Conservation (phyloP, 2,113 vertebrate species). For the Ptilorrhoa leucosticta region DNA sequence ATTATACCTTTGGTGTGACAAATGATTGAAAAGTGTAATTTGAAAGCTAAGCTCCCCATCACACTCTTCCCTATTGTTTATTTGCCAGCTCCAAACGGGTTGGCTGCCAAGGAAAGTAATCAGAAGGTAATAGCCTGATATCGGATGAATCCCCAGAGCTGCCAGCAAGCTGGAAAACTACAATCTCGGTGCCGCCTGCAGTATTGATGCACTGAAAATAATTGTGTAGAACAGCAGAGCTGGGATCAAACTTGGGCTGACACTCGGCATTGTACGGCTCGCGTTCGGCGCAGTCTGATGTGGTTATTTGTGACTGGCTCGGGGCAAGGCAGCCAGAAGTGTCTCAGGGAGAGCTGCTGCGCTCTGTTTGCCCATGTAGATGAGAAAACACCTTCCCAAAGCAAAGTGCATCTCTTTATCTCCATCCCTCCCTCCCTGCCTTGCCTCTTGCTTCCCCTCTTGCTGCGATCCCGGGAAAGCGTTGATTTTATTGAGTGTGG, state of each 20-base stretch:
- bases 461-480: slow-evolving; percentile 42
- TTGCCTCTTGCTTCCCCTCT: background rate
- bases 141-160: slow-evolving; percentile 59
- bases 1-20: slow-evolving; percentile 36
- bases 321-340: slow-evolving; percentile 19
- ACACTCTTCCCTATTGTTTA: slow-evolving; percentile 51
- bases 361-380: background rate
- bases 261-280: background rate
- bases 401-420: background rate
- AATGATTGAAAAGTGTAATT: slow-evolving; percentile 52
- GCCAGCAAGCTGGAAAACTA: slow-evolving; percentile 58
- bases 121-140: slow-evolving; percentile 68
- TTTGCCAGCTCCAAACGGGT: slow-evolving; percentile 49
- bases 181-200: slow-evolving; percentile 11
- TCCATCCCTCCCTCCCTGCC: background rate
- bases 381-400: background rate
- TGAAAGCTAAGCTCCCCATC: slow-evolving; percentile 42
- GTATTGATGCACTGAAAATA: slow-evolving; percentile 42
- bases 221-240: slow-evolving; percentile 49
- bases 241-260: slow-evolving; percentile 46
- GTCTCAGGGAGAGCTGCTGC: background rate
- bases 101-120: slow-evolving; percentile 67
- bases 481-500: slow-evolving; percentile 76
- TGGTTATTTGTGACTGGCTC: slow-evolving; percentile 51
- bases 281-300: background rate